Conservation (phyloP, 2,888 invertebrate genomes). For the Netelia inedita region DNA sequence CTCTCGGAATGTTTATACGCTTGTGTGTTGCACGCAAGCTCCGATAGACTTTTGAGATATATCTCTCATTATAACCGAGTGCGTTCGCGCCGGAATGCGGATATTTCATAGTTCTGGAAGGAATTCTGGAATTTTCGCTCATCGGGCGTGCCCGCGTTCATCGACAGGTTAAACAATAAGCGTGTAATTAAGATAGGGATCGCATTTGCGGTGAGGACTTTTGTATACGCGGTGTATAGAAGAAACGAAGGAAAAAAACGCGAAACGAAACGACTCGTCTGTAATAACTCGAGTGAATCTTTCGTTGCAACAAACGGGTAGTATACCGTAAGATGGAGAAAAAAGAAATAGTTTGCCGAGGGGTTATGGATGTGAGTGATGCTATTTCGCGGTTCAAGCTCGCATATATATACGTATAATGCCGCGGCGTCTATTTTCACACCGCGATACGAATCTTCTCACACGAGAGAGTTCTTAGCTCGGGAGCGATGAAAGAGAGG, state of each 20-base stretch:
- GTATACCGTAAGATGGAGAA: background rate
- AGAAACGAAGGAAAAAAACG: background rate
- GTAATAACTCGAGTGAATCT: conserved; percentile 37
- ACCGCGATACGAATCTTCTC: conserved; percentile 69
- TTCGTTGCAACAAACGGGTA: background rate
- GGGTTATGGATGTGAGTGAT: conserved; percentile 40
- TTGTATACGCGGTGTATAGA: background rate
- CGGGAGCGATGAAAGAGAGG: conserved; percentile 10
- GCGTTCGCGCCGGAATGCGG: conserved; percentile 54
- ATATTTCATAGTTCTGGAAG: conserved; percentile 38
- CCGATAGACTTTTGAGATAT: background rate
- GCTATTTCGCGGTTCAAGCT: conserved; percentile 52
- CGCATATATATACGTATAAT: background rate
- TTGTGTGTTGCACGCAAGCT: conserved; percentile 25
- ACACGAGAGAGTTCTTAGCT: conserved; percentile 38
- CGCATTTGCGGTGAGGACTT: conserved; percentile 2
- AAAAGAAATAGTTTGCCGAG: conserved; percentile 33
- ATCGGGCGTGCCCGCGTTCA: conserved; percentile 42
- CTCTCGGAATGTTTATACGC: conserved; percentile 32
- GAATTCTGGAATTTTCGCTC: conserved; percentile 50
- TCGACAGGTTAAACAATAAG: conserved; percentile 69
- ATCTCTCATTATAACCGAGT: conserved; percentile 5
- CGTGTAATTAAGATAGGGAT: conserved; percentile 66
- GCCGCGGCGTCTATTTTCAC: conserved; percentile 65
- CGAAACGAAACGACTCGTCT: background rate